Evolutionary conservation across 2,888 invertebrate species (phyloP).

Genomic region (Platycheirus albimanus): DNA sequence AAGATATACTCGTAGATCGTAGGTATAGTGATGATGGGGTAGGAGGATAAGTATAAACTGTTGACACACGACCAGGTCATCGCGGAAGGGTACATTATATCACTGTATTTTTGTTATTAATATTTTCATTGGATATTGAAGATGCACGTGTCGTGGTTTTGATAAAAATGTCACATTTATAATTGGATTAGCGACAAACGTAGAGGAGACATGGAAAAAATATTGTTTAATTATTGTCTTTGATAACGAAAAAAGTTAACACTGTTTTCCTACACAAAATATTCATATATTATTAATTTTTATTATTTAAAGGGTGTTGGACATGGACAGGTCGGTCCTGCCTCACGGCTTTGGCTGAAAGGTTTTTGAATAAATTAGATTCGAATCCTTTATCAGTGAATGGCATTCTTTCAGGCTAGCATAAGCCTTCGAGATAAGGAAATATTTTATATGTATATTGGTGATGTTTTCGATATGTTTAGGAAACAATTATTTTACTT

Average conservation of each 20-base stretch:
- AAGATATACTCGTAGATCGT: no score
- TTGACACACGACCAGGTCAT: slow-evolving; percentile 58
- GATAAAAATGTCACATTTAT: slow-evolving; percentile 75
- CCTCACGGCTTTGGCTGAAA: no score
- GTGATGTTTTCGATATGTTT: no score
- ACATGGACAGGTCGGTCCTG: no score
- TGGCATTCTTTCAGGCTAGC: no score
- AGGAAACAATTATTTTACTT: no score
- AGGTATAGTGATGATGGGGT: slow-evolving; percentile 7
- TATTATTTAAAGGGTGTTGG: no score
- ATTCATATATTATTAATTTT: no score
- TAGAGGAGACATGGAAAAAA: slow-evolving; percentile 28
- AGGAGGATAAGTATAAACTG: slow-evolving; percentile 50
- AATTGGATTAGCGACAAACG: slow-evolving; percentile 72
- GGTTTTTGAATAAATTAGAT: no score
- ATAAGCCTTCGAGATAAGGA: no score
- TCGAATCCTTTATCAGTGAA: no score
- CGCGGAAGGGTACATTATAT: slow-evolving; percentile 59
- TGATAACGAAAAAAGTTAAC: slow-evolving; percentile 32
- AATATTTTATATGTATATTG: no score
- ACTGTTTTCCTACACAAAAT: neutral
- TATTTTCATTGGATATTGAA: slow-evolving; percentile 75
- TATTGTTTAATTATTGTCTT: slow-evolving; percentile 48
- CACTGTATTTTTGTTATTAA: slow-evolving; percentile 75
- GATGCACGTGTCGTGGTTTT: slow-evolving; percentile 78